Conservation (phyloP, 2,888 invertebrate species). For the Epirrita christyi region DNA sequence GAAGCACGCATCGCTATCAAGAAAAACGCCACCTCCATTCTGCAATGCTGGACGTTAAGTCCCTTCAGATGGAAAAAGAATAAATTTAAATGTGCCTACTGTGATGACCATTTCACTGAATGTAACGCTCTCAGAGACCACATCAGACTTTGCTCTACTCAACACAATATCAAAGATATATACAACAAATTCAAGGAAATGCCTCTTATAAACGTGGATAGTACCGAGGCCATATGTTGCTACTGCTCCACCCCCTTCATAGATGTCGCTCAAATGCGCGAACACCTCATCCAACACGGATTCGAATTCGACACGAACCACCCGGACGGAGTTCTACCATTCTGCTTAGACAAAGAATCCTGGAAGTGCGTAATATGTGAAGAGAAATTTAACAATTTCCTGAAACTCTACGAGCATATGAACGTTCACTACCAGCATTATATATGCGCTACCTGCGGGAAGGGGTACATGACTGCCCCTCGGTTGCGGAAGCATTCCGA, state of each 20-base stretch:
- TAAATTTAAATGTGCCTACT: constrained; percentile 73
- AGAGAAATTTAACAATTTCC: constrained; percentile 69
- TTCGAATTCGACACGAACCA: constrained; percentile 59
- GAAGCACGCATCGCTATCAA: constrained; percentile 71
- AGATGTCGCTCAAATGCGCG: constrained; percentile 58
- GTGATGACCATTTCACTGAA: constrained; percentile 69
- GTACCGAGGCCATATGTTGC: constrained; percentile 63
- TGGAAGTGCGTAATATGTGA: constrained; percentile 71
- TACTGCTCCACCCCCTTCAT: constrained; percentile 57
- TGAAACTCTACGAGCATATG: constrained; percentile 78
- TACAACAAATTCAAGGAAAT: constrained; percentile 77
- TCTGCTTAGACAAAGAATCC: constrained; percentile 65
- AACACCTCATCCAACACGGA: constrained; percentile 65
- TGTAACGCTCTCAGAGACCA: constrained; percentile 63
- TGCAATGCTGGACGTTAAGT: constrained; percentile 69
- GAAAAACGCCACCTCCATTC: constrained; percentile 67
- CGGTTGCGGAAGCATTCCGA: constrained; percentile 75
- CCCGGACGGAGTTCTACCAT: constrained; percentile 74
- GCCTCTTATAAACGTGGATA: constrained; percentile 72
- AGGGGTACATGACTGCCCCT: constrained; percentile 74
- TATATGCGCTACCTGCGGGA: constrained; percentile 75
- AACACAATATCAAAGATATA: constrained; percentile 65
- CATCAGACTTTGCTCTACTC: constrained; percentile 57
- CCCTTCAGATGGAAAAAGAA: constrained; percentile 77
- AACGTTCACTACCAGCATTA: constrained; percentile 76